Evolutionary conservation across 2,113 vertebrate genomes (phyloP).

Genomic region (Phoenicopterus ruber): DNA sequence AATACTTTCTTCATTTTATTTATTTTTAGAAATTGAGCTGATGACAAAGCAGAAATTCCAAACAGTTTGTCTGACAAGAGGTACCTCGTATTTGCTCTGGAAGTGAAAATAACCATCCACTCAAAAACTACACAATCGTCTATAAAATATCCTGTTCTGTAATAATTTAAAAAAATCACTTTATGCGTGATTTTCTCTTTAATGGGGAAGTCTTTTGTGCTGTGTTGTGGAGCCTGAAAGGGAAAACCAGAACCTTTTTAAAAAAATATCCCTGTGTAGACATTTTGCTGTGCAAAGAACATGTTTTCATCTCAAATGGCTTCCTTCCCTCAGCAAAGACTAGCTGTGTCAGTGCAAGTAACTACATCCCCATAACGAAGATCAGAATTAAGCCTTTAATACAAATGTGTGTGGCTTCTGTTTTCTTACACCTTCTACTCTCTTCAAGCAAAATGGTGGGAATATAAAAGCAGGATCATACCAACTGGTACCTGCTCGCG

Average conservation of each 20-base stretch:
- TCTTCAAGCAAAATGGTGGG: not conserved
- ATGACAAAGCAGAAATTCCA: slow-evolving; percentile 17
- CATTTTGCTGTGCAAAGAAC: not conserved
- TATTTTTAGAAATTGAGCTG: not conserved
- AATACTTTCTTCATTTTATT: not conserved
- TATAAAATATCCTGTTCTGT: not conserved
- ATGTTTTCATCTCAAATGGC: not conserved
- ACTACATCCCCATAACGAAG: not conserved
- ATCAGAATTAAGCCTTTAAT: not conserved
- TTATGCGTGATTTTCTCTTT: not conserved
- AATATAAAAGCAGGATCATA: not conserved
- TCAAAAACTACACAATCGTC: not conserved
- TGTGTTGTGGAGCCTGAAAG: not conserved
- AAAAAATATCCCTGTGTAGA: not conserved
- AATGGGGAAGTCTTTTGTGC: not conserved
- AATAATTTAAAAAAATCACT: not conserved
- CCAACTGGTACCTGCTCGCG: not conserved
- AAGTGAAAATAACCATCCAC: not conserved
- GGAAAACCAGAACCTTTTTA: not conserved
- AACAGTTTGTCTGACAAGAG: not conserved
- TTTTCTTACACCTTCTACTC: not conserved
- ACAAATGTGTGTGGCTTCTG: not conserved
- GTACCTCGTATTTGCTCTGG: not conserved
- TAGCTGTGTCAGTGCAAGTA: not conserved
- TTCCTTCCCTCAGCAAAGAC: not conserved